Conservation (phyloP, 2,113 vertebrate genomes). For the Ptyas mucosa region DNA sequence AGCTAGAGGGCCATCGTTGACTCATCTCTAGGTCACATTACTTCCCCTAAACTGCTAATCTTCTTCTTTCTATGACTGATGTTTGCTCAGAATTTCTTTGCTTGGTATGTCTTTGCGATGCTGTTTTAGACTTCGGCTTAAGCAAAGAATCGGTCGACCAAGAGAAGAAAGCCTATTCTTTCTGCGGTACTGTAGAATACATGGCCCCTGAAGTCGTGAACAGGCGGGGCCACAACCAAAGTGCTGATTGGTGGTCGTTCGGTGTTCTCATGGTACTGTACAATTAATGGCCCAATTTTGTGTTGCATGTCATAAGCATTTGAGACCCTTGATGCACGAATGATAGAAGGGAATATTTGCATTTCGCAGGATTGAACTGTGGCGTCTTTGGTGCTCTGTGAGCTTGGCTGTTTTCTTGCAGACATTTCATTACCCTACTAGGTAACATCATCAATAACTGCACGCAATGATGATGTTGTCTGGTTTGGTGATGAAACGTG, state of each 20-base stretch:
- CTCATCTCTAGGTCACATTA: not conserved
- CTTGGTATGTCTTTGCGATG: constrained; percentile 58
- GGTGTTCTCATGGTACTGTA: constrained; percentile 93
- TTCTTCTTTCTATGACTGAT: not conserved
- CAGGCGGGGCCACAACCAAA: constrained; percentile 96
- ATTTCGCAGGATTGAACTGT: not conserved
- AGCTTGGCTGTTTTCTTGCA: not conserved
- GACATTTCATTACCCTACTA: not conserved
- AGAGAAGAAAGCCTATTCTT: constrained; percentile 98
- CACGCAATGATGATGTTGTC: not conserved
- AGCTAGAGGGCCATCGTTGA: too few relatives aligned
- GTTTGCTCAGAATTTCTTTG: constrained; percentile 37
- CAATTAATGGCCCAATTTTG: constrained; percentile 21
- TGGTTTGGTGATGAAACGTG: not conserved
- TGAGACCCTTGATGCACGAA: not conserved
- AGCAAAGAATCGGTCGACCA: constrained; percentile 98
- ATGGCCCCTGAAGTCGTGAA: constrained; percentile 99
- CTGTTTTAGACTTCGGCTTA: constrained; percentile 92
- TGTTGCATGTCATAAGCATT: constrained; percentile 12
- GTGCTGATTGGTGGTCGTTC: constrained; percentile 98
- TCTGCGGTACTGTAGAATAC: constrained; percentile 98
- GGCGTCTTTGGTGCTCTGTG: not conserved
- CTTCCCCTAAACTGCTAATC: constrained; percentile 14
- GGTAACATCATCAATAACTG: not conserved
- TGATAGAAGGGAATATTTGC: not conserved